A percentile compares a stretch with the other conserved stretches of the same genome.
Evolutionary conservation across 2,113 vertebrate genomes (phyloP).

Genomic region (Neogobius melanostomus): DNA sequence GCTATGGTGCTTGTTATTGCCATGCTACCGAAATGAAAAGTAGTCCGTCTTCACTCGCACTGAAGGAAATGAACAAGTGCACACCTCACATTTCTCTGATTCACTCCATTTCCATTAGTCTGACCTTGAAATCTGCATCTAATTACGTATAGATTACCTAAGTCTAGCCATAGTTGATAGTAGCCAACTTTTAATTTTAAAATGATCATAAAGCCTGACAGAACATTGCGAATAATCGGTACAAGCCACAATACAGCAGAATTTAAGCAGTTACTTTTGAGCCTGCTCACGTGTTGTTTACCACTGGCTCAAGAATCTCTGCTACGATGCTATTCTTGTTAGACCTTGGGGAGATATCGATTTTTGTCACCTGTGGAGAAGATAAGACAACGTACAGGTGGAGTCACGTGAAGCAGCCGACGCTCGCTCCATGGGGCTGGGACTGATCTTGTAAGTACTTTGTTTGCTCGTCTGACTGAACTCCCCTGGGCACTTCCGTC

Average conservation of each 20-base stretch:
- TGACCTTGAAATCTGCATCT: too few species aligned
- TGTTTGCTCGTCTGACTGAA: neutral
- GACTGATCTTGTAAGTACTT: neutral
- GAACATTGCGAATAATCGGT: too few species aligned
- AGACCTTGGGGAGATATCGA: neutral
- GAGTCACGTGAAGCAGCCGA: constrained; percentile 3
- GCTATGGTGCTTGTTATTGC: too few species aligned
- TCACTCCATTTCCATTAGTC: too few species aligned
- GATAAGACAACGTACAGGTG: neutral
- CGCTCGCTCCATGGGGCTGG: neutral
- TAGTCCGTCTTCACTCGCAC: too few species aligned
- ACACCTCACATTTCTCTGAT: too few species aligned
- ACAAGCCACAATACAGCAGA: neutral
- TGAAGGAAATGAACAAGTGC: too few species aligned
- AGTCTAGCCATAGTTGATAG: neutral
- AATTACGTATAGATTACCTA: too few species aligned
- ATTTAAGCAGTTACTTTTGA: too few species aligned
- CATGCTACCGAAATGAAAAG: too few species aligned
- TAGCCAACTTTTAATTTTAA: neutral
- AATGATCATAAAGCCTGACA: neutral
- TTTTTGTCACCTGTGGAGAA: constrained; percentile 10
- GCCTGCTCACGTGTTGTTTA: too few species aligned
- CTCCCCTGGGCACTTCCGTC: neutral
- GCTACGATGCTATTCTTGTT: neutral
- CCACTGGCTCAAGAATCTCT: neutral